Conservation (phyloP, 1,140 invertebrate genomes). For the Magallana angulata region DNA sequence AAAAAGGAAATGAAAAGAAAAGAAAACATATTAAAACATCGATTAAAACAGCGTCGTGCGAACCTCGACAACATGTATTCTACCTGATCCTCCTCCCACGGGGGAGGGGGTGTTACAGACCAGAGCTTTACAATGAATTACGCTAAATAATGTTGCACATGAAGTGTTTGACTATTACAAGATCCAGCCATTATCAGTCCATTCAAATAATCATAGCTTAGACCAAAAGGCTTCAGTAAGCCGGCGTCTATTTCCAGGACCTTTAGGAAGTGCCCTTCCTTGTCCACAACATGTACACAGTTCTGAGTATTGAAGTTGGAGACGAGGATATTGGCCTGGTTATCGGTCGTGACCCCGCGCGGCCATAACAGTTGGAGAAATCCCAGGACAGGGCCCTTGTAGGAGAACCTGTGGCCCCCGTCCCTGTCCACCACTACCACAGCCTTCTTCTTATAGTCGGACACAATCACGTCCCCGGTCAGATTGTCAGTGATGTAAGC, state of each 20-base stretch:
- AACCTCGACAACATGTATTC: no score
- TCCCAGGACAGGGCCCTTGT: background rate
- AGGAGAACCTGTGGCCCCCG: background rate
- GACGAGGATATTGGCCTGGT: background rate
- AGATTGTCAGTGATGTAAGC: slow-evolving; percentile 2
- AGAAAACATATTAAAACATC: no score
- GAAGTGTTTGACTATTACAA: background rate
- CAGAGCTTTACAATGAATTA: background rate
- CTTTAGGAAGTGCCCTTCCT: background rate
- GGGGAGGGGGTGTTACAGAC: no score
- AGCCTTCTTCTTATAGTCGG: background rate
- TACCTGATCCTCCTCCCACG: no score
- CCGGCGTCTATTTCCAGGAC: background rate
- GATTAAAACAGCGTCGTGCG: no score
- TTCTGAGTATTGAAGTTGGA: background rate
- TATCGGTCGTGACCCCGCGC: background rate
- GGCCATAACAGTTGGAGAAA: background rate
- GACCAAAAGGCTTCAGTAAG: background rate
- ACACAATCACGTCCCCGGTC: background rate
- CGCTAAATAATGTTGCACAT: background rate
- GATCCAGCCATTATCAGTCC: background rate
- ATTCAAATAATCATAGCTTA: background rate
- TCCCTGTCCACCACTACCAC: background rate
- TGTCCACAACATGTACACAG: background rate
- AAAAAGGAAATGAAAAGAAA: no score